Conservation (phyloP, 2,113 vertebrate species). For the Myanophis thanlyinensis region DNA sequence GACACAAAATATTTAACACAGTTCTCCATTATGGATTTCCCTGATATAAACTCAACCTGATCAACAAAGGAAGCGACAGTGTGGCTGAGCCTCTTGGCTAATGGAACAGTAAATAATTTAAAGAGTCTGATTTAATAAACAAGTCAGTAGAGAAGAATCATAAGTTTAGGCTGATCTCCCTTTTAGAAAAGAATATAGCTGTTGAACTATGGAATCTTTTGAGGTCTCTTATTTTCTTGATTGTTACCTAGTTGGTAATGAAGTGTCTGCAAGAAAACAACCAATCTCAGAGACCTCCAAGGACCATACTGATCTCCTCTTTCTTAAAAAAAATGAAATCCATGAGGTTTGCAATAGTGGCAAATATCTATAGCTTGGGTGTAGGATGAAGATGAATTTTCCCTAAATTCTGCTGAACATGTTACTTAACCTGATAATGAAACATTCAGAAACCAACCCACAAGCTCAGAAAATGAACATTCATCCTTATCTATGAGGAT, state of each 20-base stretch:
- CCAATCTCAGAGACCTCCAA: not conserved
- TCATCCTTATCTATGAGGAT: not conserved
- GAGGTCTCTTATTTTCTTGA: not conserved
- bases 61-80: not conserved
- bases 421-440: no score
- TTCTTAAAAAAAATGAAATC: not conserved
- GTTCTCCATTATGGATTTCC: not conserved
- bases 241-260: not conserved
- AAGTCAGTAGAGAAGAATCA: not conserved
- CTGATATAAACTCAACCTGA: not conserved
- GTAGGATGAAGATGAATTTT: no score
- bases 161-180: not conserved
- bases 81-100: not conserved
- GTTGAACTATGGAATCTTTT: not conserved
- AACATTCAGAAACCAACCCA: no score
- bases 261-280: not conserved
- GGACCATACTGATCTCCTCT: not conserved
- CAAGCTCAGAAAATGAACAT: no score
- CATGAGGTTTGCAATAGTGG: not conserved
- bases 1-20: not conserved
- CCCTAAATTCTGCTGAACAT: no score
- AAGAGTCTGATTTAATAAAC: not conserved
- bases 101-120: not conserved
- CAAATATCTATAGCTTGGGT: no score
- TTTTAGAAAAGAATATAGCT: not conserved